Conservation (phyloP, 2,797 vertebrate species). For the Galagoides demidoff region DNA sequence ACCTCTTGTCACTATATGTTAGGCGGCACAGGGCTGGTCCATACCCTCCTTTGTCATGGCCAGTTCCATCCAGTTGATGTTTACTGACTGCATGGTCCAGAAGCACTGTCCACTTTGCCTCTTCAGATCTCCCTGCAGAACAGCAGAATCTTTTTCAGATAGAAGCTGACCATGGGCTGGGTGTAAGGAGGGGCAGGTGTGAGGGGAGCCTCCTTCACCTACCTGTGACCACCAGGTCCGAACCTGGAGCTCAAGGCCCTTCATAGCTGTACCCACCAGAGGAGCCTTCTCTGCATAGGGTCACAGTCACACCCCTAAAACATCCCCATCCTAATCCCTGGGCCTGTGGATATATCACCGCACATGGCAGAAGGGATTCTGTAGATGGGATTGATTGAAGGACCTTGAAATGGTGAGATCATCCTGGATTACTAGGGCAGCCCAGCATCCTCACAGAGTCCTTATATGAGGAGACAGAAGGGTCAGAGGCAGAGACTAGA, state of each 20-base stretch:
- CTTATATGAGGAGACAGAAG: neutral
- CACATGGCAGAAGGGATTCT: neutral
- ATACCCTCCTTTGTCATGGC: neutral
- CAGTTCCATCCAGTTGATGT: fast-evolving
- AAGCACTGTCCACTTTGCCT: too few relatives aligned
- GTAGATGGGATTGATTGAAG: neutral
- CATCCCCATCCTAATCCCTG: fast-evolving
- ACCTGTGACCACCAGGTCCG: neutral
- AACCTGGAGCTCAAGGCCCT: neutral
- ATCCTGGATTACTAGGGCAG: fast-evolving
- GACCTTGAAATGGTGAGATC: neutral
- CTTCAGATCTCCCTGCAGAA: neutral
- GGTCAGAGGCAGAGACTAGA: neutral
- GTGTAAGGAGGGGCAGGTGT: neutral
- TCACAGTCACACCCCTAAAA: neutral
- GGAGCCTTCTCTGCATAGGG: neutral
- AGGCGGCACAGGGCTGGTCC: too few relatives aligned
- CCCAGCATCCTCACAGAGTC: neutral
- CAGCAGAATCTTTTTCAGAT: neutral
- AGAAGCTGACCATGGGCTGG: fast-evolving
- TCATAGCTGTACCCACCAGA: neutral
- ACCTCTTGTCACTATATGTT: fast-evolving
- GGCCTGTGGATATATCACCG: neutral
- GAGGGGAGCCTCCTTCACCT: neutral
- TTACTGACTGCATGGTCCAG: neutral